A percentile compares a stretch with the other conserved stretches of the same genome.
phyloP scores from a whole-genome alignment of 2,113 vertebrate genomes.

The Mugil cephalus region DNA sequence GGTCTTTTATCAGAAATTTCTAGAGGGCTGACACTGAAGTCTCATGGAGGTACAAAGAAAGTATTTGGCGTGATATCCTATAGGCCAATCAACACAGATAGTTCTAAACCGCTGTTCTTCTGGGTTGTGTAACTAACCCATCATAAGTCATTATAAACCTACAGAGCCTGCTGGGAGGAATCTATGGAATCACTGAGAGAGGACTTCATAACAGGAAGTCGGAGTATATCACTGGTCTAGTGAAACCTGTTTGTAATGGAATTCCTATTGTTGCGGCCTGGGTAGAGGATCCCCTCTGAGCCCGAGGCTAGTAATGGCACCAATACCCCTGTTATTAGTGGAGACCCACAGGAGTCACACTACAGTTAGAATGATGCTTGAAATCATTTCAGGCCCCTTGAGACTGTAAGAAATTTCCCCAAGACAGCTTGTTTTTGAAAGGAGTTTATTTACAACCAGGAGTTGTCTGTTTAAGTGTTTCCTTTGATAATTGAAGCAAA shows the following conservation, averaged over 20 bases:
- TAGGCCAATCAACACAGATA: slow-evolving; percentile 55
- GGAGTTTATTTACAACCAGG: background rate
- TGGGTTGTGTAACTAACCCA: slow-evolving; percentile 69
- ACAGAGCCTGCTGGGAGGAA: slow-evolving; percentile 72
- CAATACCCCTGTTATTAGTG: slow-evolving; percentile 56
- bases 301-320: slow-evolving; percentile 71
- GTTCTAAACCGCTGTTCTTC: slow-evolving; percentile 59
- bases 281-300: slow-evolving; percentile 75
- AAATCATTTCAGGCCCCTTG: background rate
- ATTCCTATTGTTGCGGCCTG: slow-evolving; percentile 71
- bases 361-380: slow-evolving; percentile 14
- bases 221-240: slow-evolving; percentile 58
- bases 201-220: slow-evolving; percentile 72
- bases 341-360: slow-evolving; percentile 41
- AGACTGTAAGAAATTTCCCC: background rate
- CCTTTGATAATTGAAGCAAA: no score
- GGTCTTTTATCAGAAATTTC: slow-evolving; percentile 68
- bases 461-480: background rate
- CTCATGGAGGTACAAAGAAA: slow-evolving; percentile 62
- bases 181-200: slow-evolving; percentile 67
- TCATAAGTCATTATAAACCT: slow-evolving; percentile 52
- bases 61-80: slow-evolving; percentile 66
- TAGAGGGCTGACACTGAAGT: slow-evolving; percentile 74
- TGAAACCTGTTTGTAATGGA: slow-evolving; percentile 82
- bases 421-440: background rate